Percentiles rank a stretch among this genome's conserved stretches.
Evolutionary conservation across 1,140 invertebrate genomes (phyloP).

Genomic region (Sitobion miscanthi): DNA sequence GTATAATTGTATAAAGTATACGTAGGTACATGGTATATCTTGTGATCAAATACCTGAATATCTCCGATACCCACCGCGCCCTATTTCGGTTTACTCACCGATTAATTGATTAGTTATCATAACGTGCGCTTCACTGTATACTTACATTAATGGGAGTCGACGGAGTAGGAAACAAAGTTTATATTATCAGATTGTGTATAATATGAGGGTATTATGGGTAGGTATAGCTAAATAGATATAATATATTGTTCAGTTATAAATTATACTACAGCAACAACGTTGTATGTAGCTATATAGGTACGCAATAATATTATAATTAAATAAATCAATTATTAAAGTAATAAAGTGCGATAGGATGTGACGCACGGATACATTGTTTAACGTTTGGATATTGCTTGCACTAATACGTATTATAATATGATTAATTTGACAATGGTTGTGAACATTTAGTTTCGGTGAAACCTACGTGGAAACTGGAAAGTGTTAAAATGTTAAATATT

Average conservation of each 20-base stretch:
- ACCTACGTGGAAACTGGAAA: background rate
- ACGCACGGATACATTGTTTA: background rate
- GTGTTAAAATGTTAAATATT: background rate
- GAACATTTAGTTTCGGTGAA: background rate
- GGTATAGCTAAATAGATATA: background rate
- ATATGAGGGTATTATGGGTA: background rate
- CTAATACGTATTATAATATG: background rate
- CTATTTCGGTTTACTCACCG: background rate
- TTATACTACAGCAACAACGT: background rate
- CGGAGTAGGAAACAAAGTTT: background rate
- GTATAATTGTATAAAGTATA: too few relatives aligned
- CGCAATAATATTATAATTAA: background rate
- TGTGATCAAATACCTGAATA: background rate
- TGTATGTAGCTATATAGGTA: background rate
- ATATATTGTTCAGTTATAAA: background rate
- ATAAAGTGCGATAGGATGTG: background rate
- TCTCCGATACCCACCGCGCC: background rate
- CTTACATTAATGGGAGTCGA: background rate
- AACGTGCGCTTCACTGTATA: background rate
- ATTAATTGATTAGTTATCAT: background rate
- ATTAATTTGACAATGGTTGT: background rate
- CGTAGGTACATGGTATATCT: background rate
- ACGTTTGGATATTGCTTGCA: background rate
- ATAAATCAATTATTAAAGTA: background rate
- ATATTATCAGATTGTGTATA: background rate